Conservation (phyloP, 2,113 vertebrate species). For the Callipepla californica region DNA sequence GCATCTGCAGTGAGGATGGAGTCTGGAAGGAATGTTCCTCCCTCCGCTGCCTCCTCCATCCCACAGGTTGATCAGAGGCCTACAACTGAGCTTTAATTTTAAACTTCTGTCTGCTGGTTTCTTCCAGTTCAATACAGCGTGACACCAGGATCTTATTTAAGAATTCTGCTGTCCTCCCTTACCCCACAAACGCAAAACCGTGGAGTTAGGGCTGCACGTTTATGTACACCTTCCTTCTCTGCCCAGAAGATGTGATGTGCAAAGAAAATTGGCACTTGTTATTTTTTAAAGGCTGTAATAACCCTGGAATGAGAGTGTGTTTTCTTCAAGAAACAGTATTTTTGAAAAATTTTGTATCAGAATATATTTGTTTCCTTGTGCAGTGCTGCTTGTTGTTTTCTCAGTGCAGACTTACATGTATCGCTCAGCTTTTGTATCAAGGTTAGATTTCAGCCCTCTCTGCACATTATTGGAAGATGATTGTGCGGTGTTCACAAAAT, state of each 20-base stretch:
- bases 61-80: neutral
- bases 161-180: neutral
- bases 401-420: neutral
- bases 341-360: neutral
- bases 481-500: neutral
- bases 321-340: slow-evolving; percentile 3
- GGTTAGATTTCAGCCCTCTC: neutral
- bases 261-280: neutral
- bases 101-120: neutral
- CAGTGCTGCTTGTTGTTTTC: slow-evolving; percentile 32
- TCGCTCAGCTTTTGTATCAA: slow-evolving; percentile 39
- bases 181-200: neutral
- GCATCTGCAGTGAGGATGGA: neutral
- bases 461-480: slow-evolving; percentile 3
- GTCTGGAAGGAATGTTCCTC: neutral
- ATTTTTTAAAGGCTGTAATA: neutral
- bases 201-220: neutral
- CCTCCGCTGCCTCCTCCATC: neutral
- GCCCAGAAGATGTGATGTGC: neutral
- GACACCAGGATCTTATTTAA: slow-evolving; percentile 1
- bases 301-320: neutral
- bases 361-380: slow-evolving; percentile 30
- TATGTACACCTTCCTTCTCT: neutral
- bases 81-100: neutral
- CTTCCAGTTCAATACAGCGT: neutral